Evolutionary conservation across 2,888 invertebrate genomes (phyloP).

Genomic region (Aspidapion aeneum): DNA sequence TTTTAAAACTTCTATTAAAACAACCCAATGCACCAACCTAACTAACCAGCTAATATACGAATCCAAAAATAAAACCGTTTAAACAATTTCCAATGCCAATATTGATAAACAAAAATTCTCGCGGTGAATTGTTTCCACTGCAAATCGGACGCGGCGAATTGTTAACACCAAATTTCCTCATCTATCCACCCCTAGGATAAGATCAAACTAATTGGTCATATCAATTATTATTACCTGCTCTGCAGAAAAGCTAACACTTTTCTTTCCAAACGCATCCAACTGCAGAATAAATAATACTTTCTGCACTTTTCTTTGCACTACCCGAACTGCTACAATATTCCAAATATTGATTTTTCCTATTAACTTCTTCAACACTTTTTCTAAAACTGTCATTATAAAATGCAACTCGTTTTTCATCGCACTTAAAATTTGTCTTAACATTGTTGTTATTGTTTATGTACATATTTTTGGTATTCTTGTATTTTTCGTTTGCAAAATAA

Average conservation of each 20-base stretch:
- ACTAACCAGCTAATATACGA: too few species aligned
- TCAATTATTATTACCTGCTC: conserved; percentile 73
- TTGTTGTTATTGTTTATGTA: conserved; percentile 27
- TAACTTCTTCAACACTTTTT: conserved; percentile 10
- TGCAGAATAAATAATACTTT: conserved; percentile 40
- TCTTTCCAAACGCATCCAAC: conserved; percentile 44
- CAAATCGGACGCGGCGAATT: too few species aligned
- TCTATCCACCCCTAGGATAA: too few species aligned
- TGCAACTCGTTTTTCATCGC: conserved; percentile 11
- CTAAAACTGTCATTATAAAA: conserved; percentile 21
- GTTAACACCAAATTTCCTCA: too few species aligned
- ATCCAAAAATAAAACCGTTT: too few species aligned
- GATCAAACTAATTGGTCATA: too few species aligned
- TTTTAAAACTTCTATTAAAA: too few species aligned
- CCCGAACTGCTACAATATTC: conserved; percentile 26
- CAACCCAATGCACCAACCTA: too few species aligned
- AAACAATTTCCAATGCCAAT: too few species aligned
- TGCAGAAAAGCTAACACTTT: conserved; percentile 45
- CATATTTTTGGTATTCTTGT: conserved; percentile 34
- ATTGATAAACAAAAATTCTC: too few species aligned
- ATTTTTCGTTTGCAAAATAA: conserved; percentile 35
- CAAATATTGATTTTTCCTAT: conserved; percentile 20
- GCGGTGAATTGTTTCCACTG: too few species aligned
- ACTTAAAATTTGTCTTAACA: not conserved
- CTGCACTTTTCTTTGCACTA: conserved; percentile 25